These are phyloP conservation scores for Apocrypta bakeri DNA, from an alignment of 1,140 invertebrate species.

Conservation along the genomic window DNA sequence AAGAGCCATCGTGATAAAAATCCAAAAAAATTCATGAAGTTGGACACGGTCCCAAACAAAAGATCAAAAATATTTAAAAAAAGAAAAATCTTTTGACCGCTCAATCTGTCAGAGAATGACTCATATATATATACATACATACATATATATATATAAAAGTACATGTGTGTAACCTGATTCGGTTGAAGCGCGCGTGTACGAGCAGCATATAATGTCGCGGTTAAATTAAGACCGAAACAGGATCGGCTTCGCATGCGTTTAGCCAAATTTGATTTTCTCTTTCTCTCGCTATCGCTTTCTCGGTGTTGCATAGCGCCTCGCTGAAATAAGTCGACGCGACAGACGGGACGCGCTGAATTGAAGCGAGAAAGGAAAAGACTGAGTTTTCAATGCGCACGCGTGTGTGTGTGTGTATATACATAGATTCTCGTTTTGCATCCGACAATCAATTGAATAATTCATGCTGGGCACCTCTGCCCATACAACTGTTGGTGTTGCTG, in stretches of 20 bases:
- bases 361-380: neutral
- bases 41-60: too few relatives aligned
- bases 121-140: neutral
- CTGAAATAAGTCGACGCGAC: neutral
- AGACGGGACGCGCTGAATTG: neutral
- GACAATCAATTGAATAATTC: slow-evolving; percentile 49
- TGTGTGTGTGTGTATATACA: neutral
- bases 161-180: slow-evolving; percentile 28
- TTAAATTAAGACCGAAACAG: slow-evolving; percentile 34
- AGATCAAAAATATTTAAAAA: too few relatives aligned
- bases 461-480: slow-evolving; percentile 9
- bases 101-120: too few relatives aligned
- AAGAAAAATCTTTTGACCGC: too few relatives aligned
- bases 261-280: slow-evolving; percentile 14
- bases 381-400: neutral
- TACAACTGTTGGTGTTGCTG: neutral
- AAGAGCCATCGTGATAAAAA: too few relatives aligned
- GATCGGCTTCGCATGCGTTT: slow-evolving; percentile 5
- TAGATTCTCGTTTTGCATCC: slow-evolving; percentile 36
- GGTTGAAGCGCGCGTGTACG: slow-evolving; percentile 6
- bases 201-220: neutral
- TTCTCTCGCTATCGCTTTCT: neutral
- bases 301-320: neutral
- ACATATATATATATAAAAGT: neutral
- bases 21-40: too few relatives aligned